Base-by-base conservation (phyloP, 2,888 invertebrate genomes). In the Rhodophaea formosa region DNA sequence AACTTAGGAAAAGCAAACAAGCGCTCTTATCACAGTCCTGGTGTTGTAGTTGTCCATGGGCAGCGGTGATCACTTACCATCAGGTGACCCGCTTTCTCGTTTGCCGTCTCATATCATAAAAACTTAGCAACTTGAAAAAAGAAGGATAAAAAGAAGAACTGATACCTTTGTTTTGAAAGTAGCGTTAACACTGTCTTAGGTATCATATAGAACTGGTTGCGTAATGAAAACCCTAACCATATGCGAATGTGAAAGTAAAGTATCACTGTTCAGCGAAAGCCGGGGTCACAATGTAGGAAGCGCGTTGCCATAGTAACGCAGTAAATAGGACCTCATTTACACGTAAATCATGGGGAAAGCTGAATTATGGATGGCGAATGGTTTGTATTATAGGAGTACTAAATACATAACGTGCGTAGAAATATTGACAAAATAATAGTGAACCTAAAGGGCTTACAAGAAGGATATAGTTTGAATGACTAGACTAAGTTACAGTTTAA, bases 211-310 rank as follows among this genome's bases (percentile, higher is more conserved):
- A 2, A 30, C 29, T 12, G 10, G 14, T 49, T 49, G 49, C 49
- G 49, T 32, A 49, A 49, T 32, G 49, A 32, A 49, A 32, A n/a
- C 29, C 47, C 5, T 17, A 23, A 46, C 49, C 49, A 49, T 49
- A 49, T 49, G 49, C 32, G 49, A 49, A 49, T 49, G 49, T 30
- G 49, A 49, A 49, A 49, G 49, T 49, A 49, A 49, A 32, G 49
- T 49, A 49, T n/a, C 47, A 49, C 39, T 39, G 60, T 62, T 62
- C 57, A 65, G 72, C 64, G 74, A 75, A 77, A 74, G 75, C 67
- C 55, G 66, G 62, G 77, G 78, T 79, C 78, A 76, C 58, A 58
- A 56, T 61, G 66, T 66, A 72, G 77, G 79, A 78, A 77, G 72
- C 59, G 72, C 58, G 75, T 72, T 68, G 67, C 67, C 62, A 66